Evolutionary conservation across 2,113 vertebrate genomes (phyloP).

Genomic region (Australoheros scitulus): DNA sequence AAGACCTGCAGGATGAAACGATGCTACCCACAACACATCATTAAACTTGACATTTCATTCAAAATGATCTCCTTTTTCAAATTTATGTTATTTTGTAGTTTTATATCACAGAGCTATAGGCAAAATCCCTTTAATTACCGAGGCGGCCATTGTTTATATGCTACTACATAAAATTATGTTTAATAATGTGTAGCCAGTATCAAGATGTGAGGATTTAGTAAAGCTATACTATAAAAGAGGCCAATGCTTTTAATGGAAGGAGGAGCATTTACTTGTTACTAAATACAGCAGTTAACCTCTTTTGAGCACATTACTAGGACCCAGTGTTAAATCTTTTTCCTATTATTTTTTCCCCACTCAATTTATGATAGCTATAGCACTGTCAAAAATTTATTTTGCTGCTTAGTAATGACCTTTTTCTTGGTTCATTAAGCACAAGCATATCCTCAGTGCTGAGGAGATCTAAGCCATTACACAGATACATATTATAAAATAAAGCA

Average conservation of each 20-base stretch:
- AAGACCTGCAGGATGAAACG: conserved; percentile 8
- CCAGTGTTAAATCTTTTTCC: conserved; percentile 77
- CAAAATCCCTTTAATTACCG: conserved; percentile 54
- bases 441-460: conserved; percentile 52
- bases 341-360: conserved; percentile 69
- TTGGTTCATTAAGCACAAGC: conserved; percentile 77
- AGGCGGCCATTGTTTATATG: conserved; percentile 57
- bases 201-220: conserved; percentile 70
- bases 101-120: conserved; percentile 23
- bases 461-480: conserved; percentile 54
- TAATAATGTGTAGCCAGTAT: conserved; percentile 66
- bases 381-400: conserved; percentile 68
- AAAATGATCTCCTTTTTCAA: conserved; percentile 28
- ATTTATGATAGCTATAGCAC: conserved; percentile 71
- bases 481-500: conserved; percentile 65
- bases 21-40: conserved; percentile 23
- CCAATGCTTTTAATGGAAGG: conserved; percentile 68
- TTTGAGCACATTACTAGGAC: conserved; percentile 70
- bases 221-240: conserved; percentile 72
- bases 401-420: conserved; percentile 73
- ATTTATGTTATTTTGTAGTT: conserved; percentile 40
- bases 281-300: conserved; percentile 80
- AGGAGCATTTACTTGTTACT: conserved; percentile 73
- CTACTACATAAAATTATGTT: conserved; percentile 73
- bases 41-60: conserved; percentile 39